Conservation (phyloP, 2,113 vertebrate species). For the Neogale vison region DNA sequence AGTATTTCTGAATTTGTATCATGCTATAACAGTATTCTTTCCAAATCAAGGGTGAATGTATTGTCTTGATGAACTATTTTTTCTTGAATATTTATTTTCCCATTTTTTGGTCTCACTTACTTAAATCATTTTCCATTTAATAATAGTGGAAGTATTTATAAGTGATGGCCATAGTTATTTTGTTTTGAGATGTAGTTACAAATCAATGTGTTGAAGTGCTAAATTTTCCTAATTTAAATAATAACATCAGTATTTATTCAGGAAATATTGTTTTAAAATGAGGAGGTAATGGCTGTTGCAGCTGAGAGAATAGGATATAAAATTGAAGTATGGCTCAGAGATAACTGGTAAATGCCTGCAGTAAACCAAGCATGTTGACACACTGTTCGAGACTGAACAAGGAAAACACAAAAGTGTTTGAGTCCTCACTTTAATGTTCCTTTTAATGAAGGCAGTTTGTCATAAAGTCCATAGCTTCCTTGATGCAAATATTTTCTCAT, state of each 20-base stretch:
- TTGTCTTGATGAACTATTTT: constrained; percentile 4
- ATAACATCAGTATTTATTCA: neutral
- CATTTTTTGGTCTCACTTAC: neutral
- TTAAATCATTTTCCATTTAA: constrained; percentile 43
- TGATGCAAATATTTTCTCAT: neutral
- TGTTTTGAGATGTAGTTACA: neutral
- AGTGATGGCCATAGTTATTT: neutral
- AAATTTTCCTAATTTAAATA: constrained; percentile 11
- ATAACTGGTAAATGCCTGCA: neutral
- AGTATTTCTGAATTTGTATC: constrained; percentile 1
- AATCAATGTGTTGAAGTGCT: neutral
- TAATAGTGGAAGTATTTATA: neutral
- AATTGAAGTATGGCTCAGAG: neutral
- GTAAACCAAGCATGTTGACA: neutral
- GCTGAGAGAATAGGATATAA: neutral
- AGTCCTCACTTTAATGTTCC: neutral
- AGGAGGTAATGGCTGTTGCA: neutral
- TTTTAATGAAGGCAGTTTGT: neutral
- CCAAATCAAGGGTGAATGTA: neutral
- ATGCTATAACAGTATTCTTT: neutral
- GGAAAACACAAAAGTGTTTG: neutral
- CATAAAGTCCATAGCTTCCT: neutral
- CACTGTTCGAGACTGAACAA: neutral
- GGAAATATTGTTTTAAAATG: neutral
- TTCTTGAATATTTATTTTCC: constrained; percentile 28